Percentiles rank a stretch among this genome's conserved stretches.
phyloP scores from a whole-genome alignment of 1,140 invertebrate species.

The Sitophilus oryzae region DNA sequence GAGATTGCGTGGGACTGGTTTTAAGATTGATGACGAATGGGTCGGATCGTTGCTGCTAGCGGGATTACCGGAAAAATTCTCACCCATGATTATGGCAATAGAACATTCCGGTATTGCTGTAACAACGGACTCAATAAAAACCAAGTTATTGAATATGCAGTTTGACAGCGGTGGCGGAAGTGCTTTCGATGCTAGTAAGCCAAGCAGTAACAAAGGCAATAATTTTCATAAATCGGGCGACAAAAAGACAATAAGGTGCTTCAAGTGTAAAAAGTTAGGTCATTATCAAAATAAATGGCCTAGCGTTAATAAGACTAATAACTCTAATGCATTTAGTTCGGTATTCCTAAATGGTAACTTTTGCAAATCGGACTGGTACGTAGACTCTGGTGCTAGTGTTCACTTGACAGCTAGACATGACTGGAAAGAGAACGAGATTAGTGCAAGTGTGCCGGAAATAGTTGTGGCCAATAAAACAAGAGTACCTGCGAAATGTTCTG shows the following conservation, averaged over 20 bases:
- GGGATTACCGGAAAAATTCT: conserved; percentile 31
- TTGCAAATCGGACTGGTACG: not conserved
- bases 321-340: not conserved
- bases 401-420: not conserved
- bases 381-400: not conserved
- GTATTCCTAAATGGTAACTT: not conserved
- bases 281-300: conserved; percentile 33
- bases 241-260: not conserved
- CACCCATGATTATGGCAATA: conserved; percentile 38
- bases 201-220: no score
- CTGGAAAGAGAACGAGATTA: not conserved
- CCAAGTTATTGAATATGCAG: not conserved
- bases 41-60: no score
- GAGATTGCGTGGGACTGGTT: conserved; percentile 15
- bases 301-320: conserved; percentile 26
- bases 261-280: not conserved
- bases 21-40: conserved; percentile 27
- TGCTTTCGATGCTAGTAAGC: not conserved
- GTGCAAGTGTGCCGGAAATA: not conserved
- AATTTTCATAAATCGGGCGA: not conserved
- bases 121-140: conserved; percentile 18
- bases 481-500: not conserved
- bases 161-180: not conserved
- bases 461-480: not conserved
- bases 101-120: conserved; percentile 29